A percentile compares a stretch with the other conserved stretches of the same genome.
These are phyloP conservation scores for Sepiola atlantica DNA, from an alignment of 2,888 invertebrate species.

Conservation along the genomic window DNA sequence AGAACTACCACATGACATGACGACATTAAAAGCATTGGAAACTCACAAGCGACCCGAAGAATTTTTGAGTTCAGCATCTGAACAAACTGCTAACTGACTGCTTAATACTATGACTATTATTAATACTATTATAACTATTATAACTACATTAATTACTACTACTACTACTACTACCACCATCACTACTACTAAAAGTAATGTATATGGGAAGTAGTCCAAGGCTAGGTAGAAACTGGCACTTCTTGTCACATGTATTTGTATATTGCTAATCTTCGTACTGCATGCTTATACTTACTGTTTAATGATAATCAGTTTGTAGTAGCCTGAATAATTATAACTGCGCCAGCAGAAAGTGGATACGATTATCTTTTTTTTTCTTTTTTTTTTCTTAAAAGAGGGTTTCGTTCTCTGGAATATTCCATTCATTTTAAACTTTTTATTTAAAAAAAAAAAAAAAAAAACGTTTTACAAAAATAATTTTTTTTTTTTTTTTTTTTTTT, in stretches of 20 bases:
- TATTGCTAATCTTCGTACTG: constrained; percentile 45
- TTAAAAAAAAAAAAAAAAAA: too few relatives aligned
- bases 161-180: background rate
- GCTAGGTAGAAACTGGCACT: constrained; percentile 42
- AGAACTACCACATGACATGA: constrained; percentile 93
- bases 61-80: constrained; percentile 80
- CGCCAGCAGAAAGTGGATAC: background rate
- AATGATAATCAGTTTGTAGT: background rate
- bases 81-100: constrained; percentile 53
- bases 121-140: background rate
- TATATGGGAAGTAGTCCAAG: constrained; percentile 45
- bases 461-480: too few relatives aligned
- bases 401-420: background rate
- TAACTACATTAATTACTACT: background rate
- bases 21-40: constrained; percentile 91
- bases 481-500: background rate
- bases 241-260: constrained; percentile 46
- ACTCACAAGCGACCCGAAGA: constrained; percentile 94
- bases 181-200: constrained; percentile 35
- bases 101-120: constrained; percentile 36
- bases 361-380: background rate
- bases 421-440: background rate
- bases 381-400: background rate
- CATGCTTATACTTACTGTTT: constrained; percentile 43
- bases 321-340: constrained; percentile 6